Evolutionary conservation across 2,888 invertebrate genomes (phyloP).

Genomic region (Vesta saturnalis): DNA sequence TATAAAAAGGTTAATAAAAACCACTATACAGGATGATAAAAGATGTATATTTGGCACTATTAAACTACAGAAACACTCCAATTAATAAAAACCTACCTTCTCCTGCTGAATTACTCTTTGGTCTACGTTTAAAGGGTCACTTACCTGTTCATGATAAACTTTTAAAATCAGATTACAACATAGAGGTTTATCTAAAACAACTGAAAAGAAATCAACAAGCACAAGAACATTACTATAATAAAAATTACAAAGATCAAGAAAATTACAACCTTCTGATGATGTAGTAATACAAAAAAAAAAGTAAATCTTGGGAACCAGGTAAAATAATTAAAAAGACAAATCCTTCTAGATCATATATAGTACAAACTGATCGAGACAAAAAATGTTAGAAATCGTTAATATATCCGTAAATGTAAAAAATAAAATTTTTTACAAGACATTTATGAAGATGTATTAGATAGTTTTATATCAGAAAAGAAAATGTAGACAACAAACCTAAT

Average conservation of each 20-base stretch:
- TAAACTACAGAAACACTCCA: slow-evolving; percentile 4
- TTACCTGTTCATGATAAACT: not conserved
- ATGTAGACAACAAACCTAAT: not conserved
- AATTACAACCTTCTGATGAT: not conserved
- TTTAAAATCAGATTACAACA: not conserved
- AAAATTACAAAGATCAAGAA: not conserved
- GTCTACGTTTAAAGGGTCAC: not conserved
- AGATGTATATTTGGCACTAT: not conserved
- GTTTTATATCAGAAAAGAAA: not conserved
- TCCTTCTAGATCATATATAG: not conserved
- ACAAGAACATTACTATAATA: not conserved
- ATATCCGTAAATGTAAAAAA: not conserved
- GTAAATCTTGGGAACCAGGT: not conserved
- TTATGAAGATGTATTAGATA: not conserved
- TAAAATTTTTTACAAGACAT: not conserved
- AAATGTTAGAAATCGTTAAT: not conserved
- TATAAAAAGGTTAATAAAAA: not conserved
- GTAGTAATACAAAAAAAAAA: not conserved
- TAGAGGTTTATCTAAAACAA: not conserved
- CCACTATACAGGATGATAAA: not conserved
- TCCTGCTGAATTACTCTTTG: not conserved
- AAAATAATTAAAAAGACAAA: not conserved
- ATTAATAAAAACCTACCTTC: not conserved
- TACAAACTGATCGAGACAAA: not conserved
- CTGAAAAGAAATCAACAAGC: not conserved